Evolutionary conservation across 2,113 vertebrate species (phyloP).

Genomic region (Perca fluviatilis): DNA sequence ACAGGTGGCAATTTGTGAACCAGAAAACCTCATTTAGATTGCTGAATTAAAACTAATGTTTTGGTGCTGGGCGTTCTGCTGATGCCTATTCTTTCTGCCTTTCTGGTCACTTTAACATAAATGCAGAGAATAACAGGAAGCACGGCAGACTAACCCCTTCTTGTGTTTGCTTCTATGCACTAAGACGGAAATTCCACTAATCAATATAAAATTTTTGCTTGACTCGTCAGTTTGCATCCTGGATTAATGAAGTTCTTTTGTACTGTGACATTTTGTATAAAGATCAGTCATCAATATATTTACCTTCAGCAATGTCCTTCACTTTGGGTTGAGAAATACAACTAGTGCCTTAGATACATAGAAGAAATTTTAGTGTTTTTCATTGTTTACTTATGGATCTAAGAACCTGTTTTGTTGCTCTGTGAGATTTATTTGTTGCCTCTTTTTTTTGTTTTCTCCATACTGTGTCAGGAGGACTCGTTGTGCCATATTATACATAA

Average conservation of each 20-base stretch:
- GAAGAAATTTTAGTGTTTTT: slow-evolving; percentile 37
- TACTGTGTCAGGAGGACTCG: slow-evolving; percentile 41
- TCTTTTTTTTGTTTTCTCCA: slow-evolving; percentile 30
- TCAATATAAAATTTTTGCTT: slow-evolving; percentile 59
- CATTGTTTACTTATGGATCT: slow-evolving; percentile 37
- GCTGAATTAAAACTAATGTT: slow-evolving; percentile 10
- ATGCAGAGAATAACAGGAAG: slow-evolving; percentile 60
- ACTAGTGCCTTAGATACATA: slow-evolving; percentile 83
- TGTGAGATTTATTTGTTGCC: slow-evolving; percentile 30
- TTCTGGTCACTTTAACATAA: slow-evolving; percentile 31
- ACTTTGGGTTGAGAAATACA: slow-evolving; percentile 67
- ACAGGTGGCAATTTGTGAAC: slow-evolving; percentile 21
- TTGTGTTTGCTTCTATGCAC: slow-evolving; percentile 67
- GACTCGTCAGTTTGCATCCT: slow-evolving; percentile 43
- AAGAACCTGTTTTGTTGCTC: slow-evolving; percentile 33
- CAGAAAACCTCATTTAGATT: slow-evolving; percentile 19
- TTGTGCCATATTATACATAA: slow-evolving; percentile 67
- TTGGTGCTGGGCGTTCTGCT: not conserved
- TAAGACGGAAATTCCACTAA: slow-evolving; percentile 65
- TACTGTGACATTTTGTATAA: slow-evolving; percentile 59
- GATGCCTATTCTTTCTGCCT: slow-evolving; percentile 16
- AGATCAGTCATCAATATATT: slow-evolving; percentile 49
- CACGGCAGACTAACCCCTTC: slow-evolving; percentile 28
- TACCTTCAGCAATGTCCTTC: slow-evolving; percentile 55
- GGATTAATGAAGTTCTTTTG: slow-evolving; percentile 62